Percentiles rank a stretch among this genome's conserved stretches.
Evolutionary conservation across 2,113 vertebrate species (phyloP).

Genomic region (Seriola aureovittata): DNA sequence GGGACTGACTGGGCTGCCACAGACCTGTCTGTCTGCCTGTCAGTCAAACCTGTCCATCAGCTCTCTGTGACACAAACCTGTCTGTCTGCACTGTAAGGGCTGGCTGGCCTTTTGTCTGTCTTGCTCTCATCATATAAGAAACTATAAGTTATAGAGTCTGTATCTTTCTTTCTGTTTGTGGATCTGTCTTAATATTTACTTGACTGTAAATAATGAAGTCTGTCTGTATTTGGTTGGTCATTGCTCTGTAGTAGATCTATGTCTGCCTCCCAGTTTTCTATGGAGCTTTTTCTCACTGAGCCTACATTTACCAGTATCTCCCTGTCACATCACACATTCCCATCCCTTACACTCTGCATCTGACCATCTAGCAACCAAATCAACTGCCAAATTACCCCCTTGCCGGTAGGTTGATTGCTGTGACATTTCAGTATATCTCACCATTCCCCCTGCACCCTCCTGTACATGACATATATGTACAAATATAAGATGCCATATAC

Average conservation of each 20-base stretch:
- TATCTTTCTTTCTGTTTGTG: slow-evolving; percentile 20
- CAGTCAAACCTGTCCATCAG: slow-evolving; percentile 78
- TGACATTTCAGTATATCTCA: slow-evolving; percentile 68
- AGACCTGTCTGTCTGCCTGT: slow-evolving; percentile 82
- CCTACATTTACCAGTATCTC: slow-evolving; percentile 44
- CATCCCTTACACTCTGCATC: slow-evolving; percentile 25
- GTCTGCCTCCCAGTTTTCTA: slow-evolving; percentile 16
- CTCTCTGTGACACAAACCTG: slow-evolving; percentile 72
- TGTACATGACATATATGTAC: slow-evolving; percentile 57
- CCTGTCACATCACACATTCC: slow-evolving; percentile 19
- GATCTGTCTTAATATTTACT: slow-evolving; percentile 34
- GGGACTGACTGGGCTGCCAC: slow-evolving; percentile 81
- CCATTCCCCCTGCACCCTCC: slow-evolving; percentile 29
- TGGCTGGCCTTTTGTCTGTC: slow-evolving; percentile 61
- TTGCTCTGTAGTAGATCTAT: slow-evolving; percentile 8
- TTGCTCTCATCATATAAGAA: slow-evolving; percentile 26
- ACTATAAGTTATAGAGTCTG: background rate
- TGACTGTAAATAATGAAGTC: slow-evolving; percentile 9
- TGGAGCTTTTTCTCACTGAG: slow-evolving; percentile 18
- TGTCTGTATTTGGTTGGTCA: slow-evolving; percentile 11
- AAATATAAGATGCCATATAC: slow-evolving; percentile 36
- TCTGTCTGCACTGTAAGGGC: slow-evolving; percentile 54
- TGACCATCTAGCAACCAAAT: slow-evolving; percentile 39
- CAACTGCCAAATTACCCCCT: slow-evolving; percentile 54
- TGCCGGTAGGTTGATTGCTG: slow-evolving; percentile 56